Evolutionary conservation across 2,113 vertebrate species (phyloP), one percentile per base, ranked within the genome.

Genomic region (Theristicus caerulescens): DNA sequence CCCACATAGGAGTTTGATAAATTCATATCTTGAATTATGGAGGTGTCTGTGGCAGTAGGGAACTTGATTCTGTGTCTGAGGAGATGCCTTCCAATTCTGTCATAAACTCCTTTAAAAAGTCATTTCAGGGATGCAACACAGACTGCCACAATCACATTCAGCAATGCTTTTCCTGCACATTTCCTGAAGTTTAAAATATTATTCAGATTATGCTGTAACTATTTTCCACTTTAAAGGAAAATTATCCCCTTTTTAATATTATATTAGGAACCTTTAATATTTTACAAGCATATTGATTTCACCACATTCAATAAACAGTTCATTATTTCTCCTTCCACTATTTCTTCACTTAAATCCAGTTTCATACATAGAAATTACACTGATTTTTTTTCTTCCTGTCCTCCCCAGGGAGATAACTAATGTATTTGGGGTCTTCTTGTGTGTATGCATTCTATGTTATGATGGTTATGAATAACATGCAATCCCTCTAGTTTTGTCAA

Each of bases 371-470:
- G 61, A 70, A 92, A 81, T 36, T 2, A 71, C 1, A 84, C 3
- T 5, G 2, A 5, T n/a, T 32, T 93, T 27, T 57, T 67, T 49
- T 38, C 38, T 38, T 38, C 38, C 62, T 67, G 31, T 26, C 54
- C 34, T 94, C 34, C 38, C 49, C 79, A 88, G 16, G 16, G 51
- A 77, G 11, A 2, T 64, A 72, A 72, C 34, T 27, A 46, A 72
- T 5, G 7, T 24, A 34, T 47, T 34, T 34, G 58, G 42, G 31
- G 12, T 51, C 20, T 69, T 44, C 73, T 42, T 47, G 26, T 22
- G 27, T 8, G 29, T 17, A 69, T 31, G 12, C 42, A 18, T 51
- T 36, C 5, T 12, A n/a, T 4, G 0, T 55, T 55, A 66, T 0
- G 0, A 34, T 15, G 26, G 40, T 32, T 52, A 85, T 13, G 10